Percentiles rank a stretch among this genome's conserved stretches.
These are phyloP conservation scores for Charaxes varanes DNA, from an alignment of 1,140 invertebrate genomes.

Conservation along the genomic window DNA sequence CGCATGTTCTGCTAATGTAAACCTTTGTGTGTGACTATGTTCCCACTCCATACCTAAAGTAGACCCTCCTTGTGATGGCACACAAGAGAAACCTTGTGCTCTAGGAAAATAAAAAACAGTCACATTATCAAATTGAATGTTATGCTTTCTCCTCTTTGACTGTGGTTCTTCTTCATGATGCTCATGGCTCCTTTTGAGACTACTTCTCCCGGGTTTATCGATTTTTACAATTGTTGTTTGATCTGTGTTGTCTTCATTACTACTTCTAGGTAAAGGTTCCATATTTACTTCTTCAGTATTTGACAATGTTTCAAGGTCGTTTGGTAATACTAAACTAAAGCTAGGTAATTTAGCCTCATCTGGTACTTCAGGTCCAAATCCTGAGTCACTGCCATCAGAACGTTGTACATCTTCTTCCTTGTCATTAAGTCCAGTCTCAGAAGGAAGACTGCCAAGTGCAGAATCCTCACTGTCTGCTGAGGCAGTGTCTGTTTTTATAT, in stretches of 20 bases:
- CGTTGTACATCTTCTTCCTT: conserved; percentile 69
- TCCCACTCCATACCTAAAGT: conserved; percentile 95
- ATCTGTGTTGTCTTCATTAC: conserved; percentile 20
- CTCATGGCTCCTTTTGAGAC: conserved; percentile 51
- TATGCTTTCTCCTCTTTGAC: conserved; percentile 81
- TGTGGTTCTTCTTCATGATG: conserved; percentile 33
- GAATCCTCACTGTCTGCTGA: conserved; percentile 73
- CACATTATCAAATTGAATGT: conserved; percentile 92
- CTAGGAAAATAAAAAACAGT: conserved; percentile 97
- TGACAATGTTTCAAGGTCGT: conserved; percentile 53
- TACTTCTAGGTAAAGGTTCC: conserved; percentile 8
- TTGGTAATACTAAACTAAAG: conserved; percentile 46
- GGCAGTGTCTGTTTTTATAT: conserved; percentile 70
- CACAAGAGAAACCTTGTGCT: conserved; percentile 97
- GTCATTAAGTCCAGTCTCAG: conserved; percentile 48
- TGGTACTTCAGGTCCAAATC: conserved; percentile 79
- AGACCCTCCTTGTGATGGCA: conserved; percentile 96
- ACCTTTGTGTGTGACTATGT: conserved; percentile 85
- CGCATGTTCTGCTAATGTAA: conserved; percentile 86
- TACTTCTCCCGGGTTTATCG: conserved; percentile 47
- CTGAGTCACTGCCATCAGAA: conserved; percentile 88
- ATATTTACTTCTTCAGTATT: conserved; percentile 17
- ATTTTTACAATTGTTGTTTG: conserved; percentile 21
- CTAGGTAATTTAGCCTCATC: conserved; percentile 67
- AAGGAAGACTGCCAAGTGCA: conserved; percentile 65